Conservation (phyloP, 2,888 invertebrate genomes). For the Autographa pulchrina region DNA sequence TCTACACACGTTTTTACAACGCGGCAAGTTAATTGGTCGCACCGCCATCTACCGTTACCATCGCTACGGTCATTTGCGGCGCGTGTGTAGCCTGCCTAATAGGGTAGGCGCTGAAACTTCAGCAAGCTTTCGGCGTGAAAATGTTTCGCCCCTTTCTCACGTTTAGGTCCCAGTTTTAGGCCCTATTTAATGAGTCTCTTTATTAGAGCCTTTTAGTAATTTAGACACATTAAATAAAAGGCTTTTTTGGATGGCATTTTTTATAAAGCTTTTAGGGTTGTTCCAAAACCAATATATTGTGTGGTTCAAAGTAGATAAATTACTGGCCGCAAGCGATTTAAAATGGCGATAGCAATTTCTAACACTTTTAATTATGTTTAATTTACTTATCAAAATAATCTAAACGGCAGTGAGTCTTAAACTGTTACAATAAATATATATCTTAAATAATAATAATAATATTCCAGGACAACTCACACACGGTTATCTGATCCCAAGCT, state of each 20-base stretch:
- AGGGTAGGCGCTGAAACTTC: slow-evolving; percentile 24
- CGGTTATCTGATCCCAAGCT: no score
- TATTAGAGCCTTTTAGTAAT: slow-evolving; percentile 10
- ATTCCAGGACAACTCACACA: no score
- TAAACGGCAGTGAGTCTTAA: no score
- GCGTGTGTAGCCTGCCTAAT: slow-evolving; percentile 70
- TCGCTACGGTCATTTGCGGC: slow-evolving; percentile 66
- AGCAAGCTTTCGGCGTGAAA: slow-evolving; percentile 22
- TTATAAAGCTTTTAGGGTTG: neutral
- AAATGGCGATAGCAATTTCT: no score
- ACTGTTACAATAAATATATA: no score
- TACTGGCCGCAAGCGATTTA: no score
- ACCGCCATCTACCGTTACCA: slow-evolving; percentile 60
- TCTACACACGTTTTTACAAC: slow-evolving; percentile 72
- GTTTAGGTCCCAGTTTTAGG: slow-evolving; percentile 30
- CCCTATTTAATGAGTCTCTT: neutral
- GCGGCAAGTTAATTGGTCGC: slow-evolving; percentile 74
- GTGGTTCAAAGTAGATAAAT: neutral
- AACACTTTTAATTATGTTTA: no score
- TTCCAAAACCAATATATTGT: neutral
- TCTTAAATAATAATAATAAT: no score
- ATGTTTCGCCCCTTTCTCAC: slow-evolving; percentile 33
- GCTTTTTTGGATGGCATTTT: neutral
- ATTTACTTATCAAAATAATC: no score
- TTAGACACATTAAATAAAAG: neutral